Evolutionary conservation across 2,113 vertebrate genomes (phyloP).

Genomic region (Ariopsis seemanni): DNA sequence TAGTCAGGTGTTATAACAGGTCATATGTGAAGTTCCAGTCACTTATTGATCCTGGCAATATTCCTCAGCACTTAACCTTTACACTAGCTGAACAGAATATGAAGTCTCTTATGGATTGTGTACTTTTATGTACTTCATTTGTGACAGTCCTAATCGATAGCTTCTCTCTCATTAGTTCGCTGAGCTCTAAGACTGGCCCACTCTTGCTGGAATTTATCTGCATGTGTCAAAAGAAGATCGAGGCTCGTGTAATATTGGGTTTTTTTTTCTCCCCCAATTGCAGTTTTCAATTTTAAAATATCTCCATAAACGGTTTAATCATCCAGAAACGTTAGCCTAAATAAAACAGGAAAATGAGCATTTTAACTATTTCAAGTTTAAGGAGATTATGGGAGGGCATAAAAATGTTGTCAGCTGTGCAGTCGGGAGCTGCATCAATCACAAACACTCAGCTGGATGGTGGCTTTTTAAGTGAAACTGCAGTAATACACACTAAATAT

Average conservation of each 20-base stretch:
- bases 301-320: neutral
- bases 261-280: neutral
- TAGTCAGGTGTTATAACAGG: slow-evolving; percentile 53
- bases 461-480: neutral
- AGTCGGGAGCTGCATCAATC: neutral
- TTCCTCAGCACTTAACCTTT: slow-evolving; percentile 82
- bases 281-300: neutral
- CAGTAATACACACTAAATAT: neutral
- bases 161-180: slow-evolving; percentile 69
- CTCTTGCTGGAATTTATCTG: slow-evolving; percentile 54
- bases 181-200: slow-evolving; percentile 54
- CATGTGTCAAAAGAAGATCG: slow-evolving; percentile 32
- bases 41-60: slow-evolving; percentile 76
- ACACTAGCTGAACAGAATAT: slow-evolving; percentile 75
- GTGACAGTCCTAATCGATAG: slow-evolving; percentile 75
- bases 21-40: slow-evolving; percentile 74
- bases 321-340: neutral
- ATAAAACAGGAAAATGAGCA: neutral
- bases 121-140: slow-evolving; percentile 78
- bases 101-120: slow-evolving; percentile 81
- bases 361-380: neutral
- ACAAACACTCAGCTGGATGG: neutral
- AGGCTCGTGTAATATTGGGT: slow-evolving; percentile 6
- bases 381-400: neutral
- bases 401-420: neutral